A percentile compares a stretch with the other conserved stretches of the same genome.
phyloP scores from a whole-genome alignment of 2,113 vertebrate species.

The Aegotheles bennettii region DNA sequence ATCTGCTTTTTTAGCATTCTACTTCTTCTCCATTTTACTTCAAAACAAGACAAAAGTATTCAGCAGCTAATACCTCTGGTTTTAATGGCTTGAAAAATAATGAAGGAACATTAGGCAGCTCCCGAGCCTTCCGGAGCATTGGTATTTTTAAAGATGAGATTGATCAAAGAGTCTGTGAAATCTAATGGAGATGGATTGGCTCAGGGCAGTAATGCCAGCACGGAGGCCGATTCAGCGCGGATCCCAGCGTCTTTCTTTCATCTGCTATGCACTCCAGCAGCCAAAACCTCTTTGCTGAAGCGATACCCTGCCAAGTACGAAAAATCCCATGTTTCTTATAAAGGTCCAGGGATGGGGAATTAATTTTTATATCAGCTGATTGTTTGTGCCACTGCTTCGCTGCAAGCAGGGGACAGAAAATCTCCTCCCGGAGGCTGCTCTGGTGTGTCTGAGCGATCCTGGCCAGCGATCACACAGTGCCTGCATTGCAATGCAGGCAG shows the following conservation, averaged over 20 bases:
- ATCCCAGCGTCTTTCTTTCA: slow-evolving; percentile 16
- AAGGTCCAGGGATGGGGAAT: background rate
- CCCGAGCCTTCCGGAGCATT: background rate
- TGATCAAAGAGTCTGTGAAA: slow-evolving; percentile 59
- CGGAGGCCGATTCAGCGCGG: background rate
- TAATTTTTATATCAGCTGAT: background rate
- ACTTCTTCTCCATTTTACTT: background rate
- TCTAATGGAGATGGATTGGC: slow-evolving; percentile 54
- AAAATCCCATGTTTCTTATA: background rate
- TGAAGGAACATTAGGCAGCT: slow-evolving; percentile 42
- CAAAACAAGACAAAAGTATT: slow-evolving; percentile 40
- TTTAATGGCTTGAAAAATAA: slow-evolving; percentile 44
- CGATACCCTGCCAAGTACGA: background rate
- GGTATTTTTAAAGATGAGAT: slow-evolving; percentile 58
- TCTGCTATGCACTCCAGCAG: background rate
- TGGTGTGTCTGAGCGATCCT: background rate
- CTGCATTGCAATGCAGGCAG: background rate
- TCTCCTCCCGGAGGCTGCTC: fast-evolving
- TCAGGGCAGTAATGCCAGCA: background rate
- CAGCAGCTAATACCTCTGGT: slow-evolving; percentile 20
- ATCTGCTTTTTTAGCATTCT: background rate
- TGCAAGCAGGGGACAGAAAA: background rate
- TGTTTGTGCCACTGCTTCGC: background rate
- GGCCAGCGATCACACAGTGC: fast-evolving
- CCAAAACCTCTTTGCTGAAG: background rate